Conservation (phyloP, 2,797 vertebrate genomes). For the Protosalanx chinensis region DNA sequence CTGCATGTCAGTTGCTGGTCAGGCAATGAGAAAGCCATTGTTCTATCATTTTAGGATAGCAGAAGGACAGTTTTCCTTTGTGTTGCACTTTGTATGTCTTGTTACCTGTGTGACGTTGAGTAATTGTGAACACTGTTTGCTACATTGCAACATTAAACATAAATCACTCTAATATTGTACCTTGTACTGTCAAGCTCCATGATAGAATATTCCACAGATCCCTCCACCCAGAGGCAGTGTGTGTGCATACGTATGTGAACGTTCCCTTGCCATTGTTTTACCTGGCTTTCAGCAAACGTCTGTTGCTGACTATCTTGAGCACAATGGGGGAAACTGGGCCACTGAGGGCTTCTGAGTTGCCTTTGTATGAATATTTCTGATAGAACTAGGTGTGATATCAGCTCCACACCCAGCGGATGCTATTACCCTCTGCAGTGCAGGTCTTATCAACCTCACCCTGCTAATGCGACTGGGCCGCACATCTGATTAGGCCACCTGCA, state of each 20-base stretch:
- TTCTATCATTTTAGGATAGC: not conserved
- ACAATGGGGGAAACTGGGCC: conserved; percentile 5
- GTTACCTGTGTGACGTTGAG: not conserved
- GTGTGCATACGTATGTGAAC: not conserved
- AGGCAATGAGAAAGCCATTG: not conserved
- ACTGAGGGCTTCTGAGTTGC: not conserved
- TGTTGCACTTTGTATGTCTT: not conserved
- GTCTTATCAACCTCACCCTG: conserved; percentile 18
- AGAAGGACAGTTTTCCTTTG: not conserved
- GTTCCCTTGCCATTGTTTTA: not conserved
- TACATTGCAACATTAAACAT: not conserved
- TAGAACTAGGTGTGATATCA: conserved; percentile 26
- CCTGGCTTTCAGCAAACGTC: not conserved
- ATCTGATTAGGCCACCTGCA: conserved; percentile 20
- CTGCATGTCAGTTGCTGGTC: not conserved
- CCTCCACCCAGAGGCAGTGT: not conserved
- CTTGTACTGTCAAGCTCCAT: conserved; percentile 9
- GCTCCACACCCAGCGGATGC: conserved; percentile 26
- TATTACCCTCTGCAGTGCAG: conserved; percentile 35
- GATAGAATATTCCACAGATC: not conserved
- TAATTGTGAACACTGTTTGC: not conserved
- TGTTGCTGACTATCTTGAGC: conserved; percentile 2
- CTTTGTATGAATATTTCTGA: conserved; percentile 15
- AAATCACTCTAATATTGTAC: conserved; percentile 4
- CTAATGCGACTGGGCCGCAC: conserved; percentile 19